phyloP scores from a whole-genome alignment of 2,888 invertebrate genomes.

The Teleiodes luculella region DNA sequence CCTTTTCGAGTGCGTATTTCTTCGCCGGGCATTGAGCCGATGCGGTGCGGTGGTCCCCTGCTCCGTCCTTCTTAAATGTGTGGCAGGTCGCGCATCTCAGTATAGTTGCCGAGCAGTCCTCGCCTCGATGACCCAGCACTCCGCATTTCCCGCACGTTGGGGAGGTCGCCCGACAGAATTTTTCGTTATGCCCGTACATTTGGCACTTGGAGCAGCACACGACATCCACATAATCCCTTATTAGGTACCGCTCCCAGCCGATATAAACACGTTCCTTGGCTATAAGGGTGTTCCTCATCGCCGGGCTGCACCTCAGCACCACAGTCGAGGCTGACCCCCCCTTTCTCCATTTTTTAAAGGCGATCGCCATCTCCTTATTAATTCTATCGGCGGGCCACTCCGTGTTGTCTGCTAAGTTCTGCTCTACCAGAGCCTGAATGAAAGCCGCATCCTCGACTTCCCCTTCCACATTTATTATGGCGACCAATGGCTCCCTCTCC shows the following conservation, averaged over 20 bases:
- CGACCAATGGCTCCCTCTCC: not conserved
- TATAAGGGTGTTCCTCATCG: constrained; percentile 5
- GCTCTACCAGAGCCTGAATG: not conserved
- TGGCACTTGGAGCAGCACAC: constrained; percentile 34
- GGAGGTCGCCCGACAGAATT: constrained; percentile 22
- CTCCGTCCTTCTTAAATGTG: no score
- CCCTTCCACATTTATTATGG: not conserved
- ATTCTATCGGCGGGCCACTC: not conserved
- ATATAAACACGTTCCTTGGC: not conserved
- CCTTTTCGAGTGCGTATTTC: no score
- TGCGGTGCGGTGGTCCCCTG: no score
- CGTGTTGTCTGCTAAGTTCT: constrained; percentile 10
- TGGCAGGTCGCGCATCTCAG: no score
- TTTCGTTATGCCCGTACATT: constrained; percentile 35
- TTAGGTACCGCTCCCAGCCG: constrained; percentile 15
- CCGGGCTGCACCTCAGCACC: not conserved
- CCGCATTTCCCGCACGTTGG: no score
- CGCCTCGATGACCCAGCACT: no score
- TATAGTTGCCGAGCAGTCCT: no score
- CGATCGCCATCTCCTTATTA: not conserved
- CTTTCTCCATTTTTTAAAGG: not conserved
- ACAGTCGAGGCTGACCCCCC: not conserved
- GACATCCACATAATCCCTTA: constrained; percentile 16
- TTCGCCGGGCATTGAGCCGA: no score
- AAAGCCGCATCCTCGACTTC: not conserved